A percentile compares a stretch with the other conserved stretches of the same genome.
phyloP scores from a whole-genome alignment of 2,797 vertebrate species.

The Darevskia mixta region DNA sequence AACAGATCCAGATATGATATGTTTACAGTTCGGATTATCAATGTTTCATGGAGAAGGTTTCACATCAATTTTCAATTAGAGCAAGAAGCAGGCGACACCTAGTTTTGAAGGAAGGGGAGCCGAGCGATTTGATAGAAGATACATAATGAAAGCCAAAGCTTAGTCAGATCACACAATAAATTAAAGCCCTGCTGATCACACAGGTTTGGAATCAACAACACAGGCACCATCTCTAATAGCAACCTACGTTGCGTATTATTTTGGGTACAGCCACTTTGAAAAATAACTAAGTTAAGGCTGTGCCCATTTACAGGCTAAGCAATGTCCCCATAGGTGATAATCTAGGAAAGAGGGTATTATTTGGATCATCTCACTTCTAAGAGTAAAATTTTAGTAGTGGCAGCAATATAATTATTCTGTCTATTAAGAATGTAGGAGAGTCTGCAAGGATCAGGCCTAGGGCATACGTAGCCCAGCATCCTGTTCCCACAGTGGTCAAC shows the following conservation, averaged over 20 bases:
- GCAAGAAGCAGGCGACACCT: not conserved
- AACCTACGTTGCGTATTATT: constrained; percentile 1
- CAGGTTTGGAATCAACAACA: not conserved
- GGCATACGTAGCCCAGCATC: no score
- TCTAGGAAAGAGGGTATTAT: not conserved
- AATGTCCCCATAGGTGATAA: not conserved
- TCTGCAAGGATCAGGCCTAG: no score
- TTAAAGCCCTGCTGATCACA: not conserved
- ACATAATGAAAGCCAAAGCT: not conserved
- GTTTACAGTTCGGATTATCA: not conserved
- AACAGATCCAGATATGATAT: not conserved
- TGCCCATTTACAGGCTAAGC: not conserved
- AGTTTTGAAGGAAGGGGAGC: not conserved
- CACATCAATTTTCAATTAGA: not conserved
- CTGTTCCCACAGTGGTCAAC: no score
- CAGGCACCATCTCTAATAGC: not conserved
- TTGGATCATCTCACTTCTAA: not conserved
- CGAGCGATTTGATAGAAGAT: not conserved
- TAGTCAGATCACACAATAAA: not conserved
- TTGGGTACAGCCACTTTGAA: not conserved
- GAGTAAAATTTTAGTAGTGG: not conserved
- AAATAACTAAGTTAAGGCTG: not conserved
- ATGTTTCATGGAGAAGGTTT: not conserved
- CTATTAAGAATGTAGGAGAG: no score
- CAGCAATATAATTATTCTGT: not conserved